Conservation (phyloP, 2,888 invertebrate genomes). For the Ormyrus labotus region DNA sequence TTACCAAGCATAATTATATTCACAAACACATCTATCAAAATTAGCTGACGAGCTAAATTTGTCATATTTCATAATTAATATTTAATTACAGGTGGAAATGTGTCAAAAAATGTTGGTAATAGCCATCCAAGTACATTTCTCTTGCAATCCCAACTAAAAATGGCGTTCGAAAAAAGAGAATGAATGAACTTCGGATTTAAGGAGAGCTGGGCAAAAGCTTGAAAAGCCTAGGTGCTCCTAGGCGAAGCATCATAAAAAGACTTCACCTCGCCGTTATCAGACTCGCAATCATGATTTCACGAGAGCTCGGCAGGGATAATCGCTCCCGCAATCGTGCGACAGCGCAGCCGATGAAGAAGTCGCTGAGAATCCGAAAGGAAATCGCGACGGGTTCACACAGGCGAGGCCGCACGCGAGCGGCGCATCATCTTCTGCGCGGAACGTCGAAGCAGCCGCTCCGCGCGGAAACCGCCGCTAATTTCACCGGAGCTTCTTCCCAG, state of each 20-base stretch:
- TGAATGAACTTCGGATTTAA: no score
- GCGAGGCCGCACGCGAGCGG: constrained; percentile 35
- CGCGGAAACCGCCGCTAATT: constrained; percentile 16
- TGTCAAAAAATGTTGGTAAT: no score
- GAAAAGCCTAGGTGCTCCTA: no score
- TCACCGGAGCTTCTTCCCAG: constrained; percentile 2
- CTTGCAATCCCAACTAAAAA: no score
- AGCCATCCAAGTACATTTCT: no score
- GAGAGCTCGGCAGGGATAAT: not conserved
- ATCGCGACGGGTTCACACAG: constrained; percentile 42
- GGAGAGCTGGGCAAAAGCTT: no score
- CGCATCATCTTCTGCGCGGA: constrained; percentile 36
- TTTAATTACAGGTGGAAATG: no score
- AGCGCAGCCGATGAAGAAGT: constrained; percentile 4
- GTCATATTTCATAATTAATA: no score
- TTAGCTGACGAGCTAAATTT: no score
- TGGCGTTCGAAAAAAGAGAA: no score
- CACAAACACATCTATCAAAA: no score
- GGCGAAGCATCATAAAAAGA: not conserved
- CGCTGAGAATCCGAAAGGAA: constrained; percentile 47
- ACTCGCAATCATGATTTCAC: not conserved
- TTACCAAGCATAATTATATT: no score
- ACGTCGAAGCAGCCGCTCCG: constrained; percentile 1
- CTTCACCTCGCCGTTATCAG: not conserved
- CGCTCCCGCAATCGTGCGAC: constrained; percentile 39